A percentile compares a stretch with the other conserved stretches of the same genome.
Evolutionary conservation across 2,888 invertebrate genomes (phyloP).

Genomic region (Campopleginae sp.): DNA sequence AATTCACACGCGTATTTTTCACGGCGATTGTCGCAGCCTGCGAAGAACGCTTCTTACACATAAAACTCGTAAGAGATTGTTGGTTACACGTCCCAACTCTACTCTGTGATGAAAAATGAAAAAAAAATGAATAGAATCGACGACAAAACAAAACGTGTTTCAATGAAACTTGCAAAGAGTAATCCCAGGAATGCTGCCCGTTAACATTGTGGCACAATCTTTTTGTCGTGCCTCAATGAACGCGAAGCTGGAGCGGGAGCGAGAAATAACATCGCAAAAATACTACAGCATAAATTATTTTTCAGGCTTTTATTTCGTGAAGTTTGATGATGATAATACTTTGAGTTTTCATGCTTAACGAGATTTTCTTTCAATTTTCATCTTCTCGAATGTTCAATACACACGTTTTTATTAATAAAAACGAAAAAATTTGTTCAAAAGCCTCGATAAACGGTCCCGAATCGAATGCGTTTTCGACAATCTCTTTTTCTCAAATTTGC

Average conservation of each 20-base stretch:
- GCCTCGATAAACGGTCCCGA: no score
- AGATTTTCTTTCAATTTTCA: neutral
- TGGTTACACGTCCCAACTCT: neutral
- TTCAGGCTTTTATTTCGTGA: neutral
- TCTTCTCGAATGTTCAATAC: neutral
- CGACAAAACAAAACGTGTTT: conserved; percentile 4
- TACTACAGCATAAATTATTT: neutral
- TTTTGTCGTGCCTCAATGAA: neutral
- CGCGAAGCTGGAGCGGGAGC: neutral
- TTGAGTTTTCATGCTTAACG: neutral
- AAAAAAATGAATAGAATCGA: conserved; percentile 15
- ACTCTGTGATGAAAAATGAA: neutral
- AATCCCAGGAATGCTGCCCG: neutral
- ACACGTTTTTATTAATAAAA: neutral
- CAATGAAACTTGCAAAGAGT: neutral
- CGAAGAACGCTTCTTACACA: conserved; percentile 8
- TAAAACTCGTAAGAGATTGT: conserved; percentile 22
- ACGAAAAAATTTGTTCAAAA: neutral
- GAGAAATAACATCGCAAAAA: neutral
- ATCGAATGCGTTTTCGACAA: no score
- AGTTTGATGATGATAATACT: neutral
- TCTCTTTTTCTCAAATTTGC: no score
- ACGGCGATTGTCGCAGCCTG: neutral
- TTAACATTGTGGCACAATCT: conserved; percentile 27
- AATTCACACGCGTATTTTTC: neutral